Evolutionary conservation across 2,113 vertebrate species (phyloP).

Genomic region (Macrotus californicus): DNA sequence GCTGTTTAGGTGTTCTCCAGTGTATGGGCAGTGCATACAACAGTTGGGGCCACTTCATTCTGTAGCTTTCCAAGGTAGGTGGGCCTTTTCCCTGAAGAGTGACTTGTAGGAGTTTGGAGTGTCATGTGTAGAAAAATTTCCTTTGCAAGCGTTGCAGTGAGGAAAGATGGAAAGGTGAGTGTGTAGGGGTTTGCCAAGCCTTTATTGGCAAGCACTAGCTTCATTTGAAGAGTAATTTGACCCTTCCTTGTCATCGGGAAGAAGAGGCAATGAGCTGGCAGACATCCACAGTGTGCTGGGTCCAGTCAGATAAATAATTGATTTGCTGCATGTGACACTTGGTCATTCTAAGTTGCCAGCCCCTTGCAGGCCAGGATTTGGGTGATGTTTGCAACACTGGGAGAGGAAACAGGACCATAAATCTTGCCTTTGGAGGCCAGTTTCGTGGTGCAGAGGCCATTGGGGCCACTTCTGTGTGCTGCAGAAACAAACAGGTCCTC

Average conservation of each 20-base stretch:
- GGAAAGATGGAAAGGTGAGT: neutral
- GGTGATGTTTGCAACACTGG: constrained; percentile 43
- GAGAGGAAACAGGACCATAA: constrained; percentile 66
- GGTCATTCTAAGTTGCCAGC: constrained; percentile 55
- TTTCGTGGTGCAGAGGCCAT: constrained; percentile 44
- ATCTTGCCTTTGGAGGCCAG: constrained; percentile 34
- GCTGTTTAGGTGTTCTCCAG: fast-evolving
- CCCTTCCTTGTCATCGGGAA: constrained; percentile 31
- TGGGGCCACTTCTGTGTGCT: constrained; percentile 48
- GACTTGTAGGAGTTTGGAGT: neutral
- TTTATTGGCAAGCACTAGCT: neutral
- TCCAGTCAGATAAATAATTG: constrained; percentile 57
- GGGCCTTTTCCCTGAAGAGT: neutral
- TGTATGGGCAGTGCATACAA: neutral
- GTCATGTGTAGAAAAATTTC: neutral
- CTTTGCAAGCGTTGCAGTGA: neutral
- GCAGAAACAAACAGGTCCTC: constrained; percentile 41
- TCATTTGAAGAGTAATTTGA: neutral
- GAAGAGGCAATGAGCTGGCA: constrained; percentile 48
- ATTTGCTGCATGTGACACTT: constrained; percentile 63
- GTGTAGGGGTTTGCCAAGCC: neutral
- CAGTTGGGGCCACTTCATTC: neutral
- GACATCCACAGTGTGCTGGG: constrained; percentile 5
- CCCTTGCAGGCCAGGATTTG: constrained; percentile 36
- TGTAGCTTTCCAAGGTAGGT: neutral